Percentiles rank a stretch among this genome's conserved stretches.
These are phyloP conservation scores for Parotocinclus haroldoi DNA, from an alignment of 2,797 vertebrate genomes.

Conservation along the genomic window DNA sequence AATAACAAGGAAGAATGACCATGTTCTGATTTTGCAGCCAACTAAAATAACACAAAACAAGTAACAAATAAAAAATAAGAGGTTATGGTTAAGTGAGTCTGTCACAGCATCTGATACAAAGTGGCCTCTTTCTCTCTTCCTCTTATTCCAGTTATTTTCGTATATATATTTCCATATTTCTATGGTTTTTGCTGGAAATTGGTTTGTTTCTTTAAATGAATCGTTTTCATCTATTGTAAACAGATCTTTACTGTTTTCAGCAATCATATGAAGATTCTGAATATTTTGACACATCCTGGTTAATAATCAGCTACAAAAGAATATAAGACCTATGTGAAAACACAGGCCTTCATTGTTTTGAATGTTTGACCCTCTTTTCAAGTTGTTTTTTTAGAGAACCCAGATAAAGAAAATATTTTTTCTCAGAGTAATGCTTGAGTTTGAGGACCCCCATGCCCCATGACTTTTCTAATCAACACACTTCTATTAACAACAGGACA, in stretches of 20 bases:
- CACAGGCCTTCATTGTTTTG: constrained; percentile 46
- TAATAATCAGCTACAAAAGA: constrained; percentile 41
- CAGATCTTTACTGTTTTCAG: no score
- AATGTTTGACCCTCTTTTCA: constrained; percentile 43
- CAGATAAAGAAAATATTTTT: constrained; percentile 48
- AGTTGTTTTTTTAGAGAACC: constrained; percentile 32
- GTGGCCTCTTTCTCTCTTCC: constrained; percentile 16
- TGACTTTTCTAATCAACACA: constrained; percentile 53
- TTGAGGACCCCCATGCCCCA: constrained; percentile 26
- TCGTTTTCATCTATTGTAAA: no score
- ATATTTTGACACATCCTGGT: no score
- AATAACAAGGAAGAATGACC: constrained; percentile 8
- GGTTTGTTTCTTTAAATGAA: constrained; percentile 53
- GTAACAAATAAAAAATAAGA: constrained; percentile 51
- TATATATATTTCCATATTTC: constrained; percentile 46
- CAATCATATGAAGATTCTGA: no score
- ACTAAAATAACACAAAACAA: constrained; percentile 55
- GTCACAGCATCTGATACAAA: constrained; percentile 34
- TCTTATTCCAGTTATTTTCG: constrained; percentile 6
- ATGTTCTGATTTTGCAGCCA: constrained; percentile 44
- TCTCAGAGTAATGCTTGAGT: constrained; percentile 21
- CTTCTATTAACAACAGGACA: constrained; percentile 50
- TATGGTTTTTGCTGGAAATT: constrained; percentile 41
- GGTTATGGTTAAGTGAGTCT: constrained; percentile 39
- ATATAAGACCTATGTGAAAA: constrained; percentile 47